Evolutionary conservation across 2,888 invertebrate species (phyloP).

Genomic region (Lepetodrilus schrolli): DNA sequence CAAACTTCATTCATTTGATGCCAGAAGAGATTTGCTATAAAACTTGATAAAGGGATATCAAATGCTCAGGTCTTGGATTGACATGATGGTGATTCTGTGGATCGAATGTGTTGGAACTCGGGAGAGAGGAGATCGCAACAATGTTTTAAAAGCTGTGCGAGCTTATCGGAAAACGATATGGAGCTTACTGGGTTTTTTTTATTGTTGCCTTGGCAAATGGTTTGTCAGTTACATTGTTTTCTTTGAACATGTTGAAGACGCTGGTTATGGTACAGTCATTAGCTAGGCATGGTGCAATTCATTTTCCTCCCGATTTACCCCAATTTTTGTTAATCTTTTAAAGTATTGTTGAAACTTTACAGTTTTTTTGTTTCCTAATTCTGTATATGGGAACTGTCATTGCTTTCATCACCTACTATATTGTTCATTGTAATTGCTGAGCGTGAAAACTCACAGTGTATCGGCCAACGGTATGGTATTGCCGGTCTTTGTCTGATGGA

Average conservation of each 20-base stretch:
- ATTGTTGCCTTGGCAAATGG: not conserved
- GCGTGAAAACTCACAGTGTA: no score
- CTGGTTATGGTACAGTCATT: not conserved
- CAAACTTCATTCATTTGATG: not conserved
- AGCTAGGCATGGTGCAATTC: constrained; percentile 3
- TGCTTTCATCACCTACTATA: not conserved
- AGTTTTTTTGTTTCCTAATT: not conserved
- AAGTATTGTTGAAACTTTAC: not conserved
- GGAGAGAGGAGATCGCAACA: no score
- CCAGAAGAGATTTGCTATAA: constrained; percentile 14
- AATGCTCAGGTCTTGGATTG: no score
- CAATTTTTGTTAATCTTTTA: no score
- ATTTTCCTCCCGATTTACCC: not conserved
- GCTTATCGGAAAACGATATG: no score
- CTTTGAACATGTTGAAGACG: constrained; percentile 1
- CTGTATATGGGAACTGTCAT: not conserved
- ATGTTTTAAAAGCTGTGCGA: no score
- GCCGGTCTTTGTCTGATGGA: no score
- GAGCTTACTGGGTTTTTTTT: not conserved
- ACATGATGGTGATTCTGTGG: no score
- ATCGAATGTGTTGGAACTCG: no score
- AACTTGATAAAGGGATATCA: no score
- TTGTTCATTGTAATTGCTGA: no score
- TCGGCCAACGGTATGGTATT: no score
- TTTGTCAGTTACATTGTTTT: not conserved